Evolutionary conservation across 2,797 vertebrate species (phyloP).

Genomic region (Falco peregrinus): DNA sequence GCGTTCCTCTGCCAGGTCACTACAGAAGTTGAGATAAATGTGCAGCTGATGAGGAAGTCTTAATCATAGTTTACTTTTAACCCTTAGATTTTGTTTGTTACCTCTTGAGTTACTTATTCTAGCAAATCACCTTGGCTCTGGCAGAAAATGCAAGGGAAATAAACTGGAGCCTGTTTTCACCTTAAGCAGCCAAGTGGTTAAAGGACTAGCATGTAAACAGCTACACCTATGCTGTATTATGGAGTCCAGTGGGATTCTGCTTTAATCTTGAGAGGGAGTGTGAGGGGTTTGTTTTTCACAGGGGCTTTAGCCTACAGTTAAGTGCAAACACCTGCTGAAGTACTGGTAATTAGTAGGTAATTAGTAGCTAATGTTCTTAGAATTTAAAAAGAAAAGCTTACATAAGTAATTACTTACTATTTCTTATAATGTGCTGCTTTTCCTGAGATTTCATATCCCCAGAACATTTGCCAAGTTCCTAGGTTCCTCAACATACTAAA

Average conservation of each 20-base stretch:
- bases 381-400: constrained; percentile 97
- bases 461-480: constrained; percentile 97
- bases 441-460: constrained; percentile 97
- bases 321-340: constrained; percentile 99
- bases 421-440: constrained; percentile 93
- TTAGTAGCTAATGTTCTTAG: constrained; percentile 99
- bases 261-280: constrained; percentile 87
- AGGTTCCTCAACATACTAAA: constrained; percentile 96
- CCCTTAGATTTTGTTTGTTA: constrained; percentile 15
- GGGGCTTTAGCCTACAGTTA: constrained; percentile 92
- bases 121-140: constrained; percentile 29
- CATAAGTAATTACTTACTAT: constrained; percentile 98
- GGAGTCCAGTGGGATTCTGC: constrained; percentile 77
- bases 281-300: constrained; percentile 89
- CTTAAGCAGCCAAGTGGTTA: constrained; percentile 67
- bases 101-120: neutral
- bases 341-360: constrained; percentile 99
- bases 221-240: constrained; percentile 60
- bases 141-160: constrained; percentile 36
- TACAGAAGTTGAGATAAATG: constrained; percentile 50
- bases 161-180: constrained; percentile 45
- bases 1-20: constrained; percentile 7
- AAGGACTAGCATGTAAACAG: constrained; percentile 67
- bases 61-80: constrained; percentile 53
- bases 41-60: constrained; percentile 24